These are phyloP conservation scores for Lepidochrysops patricia DNA, from an alignment of 2,888 invertebrate genomes.

Conservation along the genomic window DNA sequence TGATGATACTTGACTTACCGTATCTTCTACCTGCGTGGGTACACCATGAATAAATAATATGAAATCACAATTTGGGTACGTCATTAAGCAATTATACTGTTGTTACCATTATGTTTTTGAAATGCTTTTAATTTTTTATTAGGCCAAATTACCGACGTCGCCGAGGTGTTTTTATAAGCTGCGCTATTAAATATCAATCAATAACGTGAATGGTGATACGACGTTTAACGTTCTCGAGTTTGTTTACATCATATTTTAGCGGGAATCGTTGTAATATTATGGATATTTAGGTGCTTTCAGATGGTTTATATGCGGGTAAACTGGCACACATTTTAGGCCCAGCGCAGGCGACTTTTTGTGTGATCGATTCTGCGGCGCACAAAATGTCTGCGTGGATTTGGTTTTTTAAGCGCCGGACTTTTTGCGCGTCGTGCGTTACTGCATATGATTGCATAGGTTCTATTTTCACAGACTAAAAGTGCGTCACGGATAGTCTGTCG, in stretches of 20 bases:
- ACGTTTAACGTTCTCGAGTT: neutral
- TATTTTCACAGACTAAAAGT: no score
- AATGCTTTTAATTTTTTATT: constrained; percentile 74
- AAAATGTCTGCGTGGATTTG: no score
- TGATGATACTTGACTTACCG: neutral
- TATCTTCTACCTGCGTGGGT: constrained; percentile 25
- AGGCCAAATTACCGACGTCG: constrained; percentile 54
- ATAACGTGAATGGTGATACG: constrained; percentile 49
- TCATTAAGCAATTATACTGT: constrained; percentile 71
- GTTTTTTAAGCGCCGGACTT: no score
- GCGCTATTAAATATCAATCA: constrained; percentile 70
- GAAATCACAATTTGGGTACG: constrained; percentile 59
- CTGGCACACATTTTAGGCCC: no score
- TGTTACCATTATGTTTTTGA: constrained; percentile 67
- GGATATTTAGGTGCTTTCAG: no score
- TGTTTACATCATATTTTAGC: neutral
- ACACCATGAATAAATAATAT: constrained; percentile 70
- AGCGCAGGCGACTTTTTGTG: no score
- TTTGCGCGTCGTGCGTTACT: no score
- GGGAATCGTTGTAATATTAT: no score
- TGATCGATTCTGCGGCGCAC: no score
- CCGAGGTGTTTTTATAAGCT: constrained; percentile 57
- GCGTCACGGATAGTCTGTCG: no score
- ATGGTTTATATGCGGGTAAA: no score
- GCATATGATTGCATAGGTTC: no score